Conservation (phyloP, 2,797 vertebrate species). For the Myoxocephalus aenaeus region DNA sequence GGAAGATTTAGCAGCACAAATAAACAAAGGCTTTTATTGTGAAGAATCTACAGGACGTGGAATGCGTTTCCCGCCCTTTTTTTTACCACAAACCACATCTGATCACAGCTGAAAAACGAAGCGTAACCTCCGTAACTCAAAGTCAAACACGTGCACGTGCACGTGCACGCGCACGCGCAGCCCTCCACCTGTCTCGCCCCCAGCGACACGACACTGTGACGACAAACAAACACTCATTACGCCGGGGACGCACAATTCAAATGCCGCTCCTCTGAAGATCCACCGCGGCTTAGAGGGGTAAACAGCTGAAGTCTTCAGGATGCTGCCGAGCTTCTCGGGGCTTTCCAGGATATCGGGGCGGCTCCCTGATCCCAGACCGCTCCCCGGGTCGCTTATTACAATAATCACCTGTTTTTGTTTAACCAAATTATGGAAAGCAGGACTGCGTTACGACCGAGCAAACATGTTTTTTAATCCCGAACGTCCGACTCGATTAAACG, state of each 20-base stretch:
- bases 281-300: constrained; percentile 69
- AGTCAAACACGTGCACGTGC: too few species aligned
- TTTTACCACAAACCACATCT: too few species aligned
- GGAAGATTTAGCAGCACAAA: neutral
- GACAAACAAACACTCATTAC: constrained; percentile 70
- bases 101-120: too few species aligned
- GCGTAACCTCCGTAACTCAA: too few species aligned
- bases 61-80: too few species aligned
- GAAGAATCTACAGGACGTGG: too few species aligned
- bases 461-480: constrained; percentile 79
- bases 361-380: constrained; percentile 48
- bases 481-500: constrained; percentile 73
- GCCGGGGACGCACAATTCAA: constrained; percentile 68
- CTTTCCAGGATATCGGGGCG: constrained; percentile 56
- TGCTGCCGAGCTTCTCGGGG: constrained; percentile 55
- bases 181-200: constrained; percentile 41
- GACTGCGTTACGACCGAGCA: constrained; percentile 72
- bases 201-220: constrained; percentile 58
- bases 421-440: constrained; percentile 78
- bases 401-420: constrained; percentile 81
- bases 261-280: constrained; percentile 68
- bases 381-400: constrained; percentile 68
- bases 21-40: too few species aligned
- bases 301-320: constrained; percentile 74
- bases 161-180: too few species aligned